Conservation (phyloP, 2,888 invertebrate species). For the Megaustenia siamemsis region DNA sequence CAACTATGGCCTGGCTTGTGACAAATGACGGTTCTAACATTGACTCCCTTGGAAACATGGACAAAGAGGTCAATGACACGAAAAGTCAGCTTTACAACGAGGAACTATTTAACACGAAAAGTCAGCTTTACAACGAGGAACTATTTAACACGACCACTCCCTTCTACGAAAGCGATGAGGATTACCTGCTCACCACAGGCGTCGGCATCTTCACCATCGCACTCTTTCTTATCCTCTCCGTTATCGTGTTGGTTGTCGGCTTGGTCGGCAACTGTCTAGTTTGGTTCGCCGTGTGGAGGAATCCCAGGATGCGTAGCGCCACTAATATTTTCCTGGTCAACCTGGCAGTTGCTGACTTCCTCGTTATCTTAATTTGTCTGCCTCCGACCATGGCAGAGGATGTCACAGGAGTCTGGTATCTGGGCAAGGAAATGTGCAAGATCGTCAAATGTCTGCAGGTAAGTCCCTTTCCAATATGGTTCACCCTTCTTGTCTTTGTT, state of each 20-base stretch:
- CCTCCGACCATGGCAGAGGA: slow-evolving; percentile 94
- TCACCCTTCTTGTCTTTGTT: not conserved
- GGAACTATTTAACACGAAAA: slow-evolving; percentile 23
- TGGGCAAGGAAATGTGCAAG: slow-evolving; percentile 91
- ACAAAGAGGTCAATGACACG: not conserved
- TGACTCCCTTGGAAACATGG: too few species aligned
- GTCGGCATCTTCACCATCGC: slow-evolving; percentile 81
- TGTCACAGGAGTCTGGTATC: slow-evolving; percentile 95
- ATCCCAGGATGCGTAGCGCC: slow-evolving; percentile 93
- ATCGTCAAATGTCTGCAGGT: slow-evolving; percentile 95
- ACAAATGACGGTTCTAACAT: too few species aligned
- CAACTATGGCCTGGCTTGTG: too few species aligned
- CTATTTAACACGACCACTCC: not conserved
- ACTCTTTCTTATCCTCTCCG: slow-evolving; percentile 88
- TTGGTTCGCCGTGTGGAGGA: slow-evolving; percentile 92
- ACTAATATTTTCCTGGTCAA: slow-evolving; percentile 97
- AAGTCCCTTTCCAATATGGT: slow-evolving; percentile 68
- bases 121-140: not conserved
- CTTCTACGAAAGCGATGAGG: not conserved
- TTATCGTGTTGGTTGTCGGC: slow-evolving; percentile 89
- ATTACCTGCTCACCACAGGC: slow-evolving; percentile 1
- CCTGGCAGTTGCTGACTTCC: slow-evolving; percentile 90
- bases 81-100: slow-evolving; percentile 13
- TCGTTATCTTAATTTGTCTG: slow-evolving; percentile 92
- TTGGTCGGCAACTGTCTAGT: slow-evolving; percentile 92